Evolutionary conservation across 1,140 invertebrate genomes (phyloP), one percentile per base, ranked within the genome.

Genomic region (Ectropis grisescens): DNA sequence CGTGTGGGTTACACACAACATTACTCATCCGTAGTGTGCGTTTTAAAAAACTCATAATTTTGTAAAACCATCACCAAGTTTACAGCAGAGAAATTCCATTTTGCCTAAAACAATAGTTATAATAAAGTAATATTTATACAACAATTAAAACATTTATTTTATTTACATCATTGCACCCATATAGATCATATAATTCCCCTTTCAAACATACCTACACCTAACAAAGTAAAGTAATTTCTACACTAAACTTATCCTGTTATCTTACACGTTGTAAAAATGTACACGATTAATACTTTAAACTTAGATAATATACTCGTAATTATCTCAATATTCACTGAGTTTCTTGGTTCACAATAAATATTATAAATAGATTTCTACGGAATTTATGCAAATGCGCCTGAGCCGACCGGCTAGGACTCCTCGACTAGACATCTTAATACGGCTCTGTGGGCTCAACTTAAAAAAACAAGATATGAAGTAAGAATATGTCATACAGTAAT

Each of bases 271-370:
- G 11, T 7, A 9, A 27, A 11, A 27, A 27, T 27, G 11, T 27
- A 27, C 25, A 19, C 16, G 3, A 4, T 27, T 27, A 27, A n/a
- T 27, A 27, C 25, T 27, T 10, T 27, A 10, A 10, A 27, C 10
- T 9, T 11, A 10, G 10, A 11, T 27, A 11, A 9, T 9, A 27
- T 1, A 6, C 11, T 27, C 11, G 4, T 10, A 27, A 5, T 27
- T 10, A 1, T 10, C 13, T 4, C 24, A 33, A 26, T 26, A 30
- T 29, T 15, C 33, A 42, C 29, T 37, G 33, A 32, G 29, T 42
- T 42, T 37, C n/a, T n/a, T n/a, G n/a, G n/a, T n/a, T n/a, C n/a
- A n/a, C n/a, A 43, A 34, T 27, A 41, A 34, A 41, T 19, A 26
- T 8, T 24, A 26, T 36, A 28, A 36, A 22, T 36, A 29, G 22